A percentile compares a stretch with the other conserved stretches of the same genome.
These are phyloP conservation scores for Sericinus montela DNA, from an alignment of 2,888 invertebrate species.

Conservation along the genomic window DNA sequence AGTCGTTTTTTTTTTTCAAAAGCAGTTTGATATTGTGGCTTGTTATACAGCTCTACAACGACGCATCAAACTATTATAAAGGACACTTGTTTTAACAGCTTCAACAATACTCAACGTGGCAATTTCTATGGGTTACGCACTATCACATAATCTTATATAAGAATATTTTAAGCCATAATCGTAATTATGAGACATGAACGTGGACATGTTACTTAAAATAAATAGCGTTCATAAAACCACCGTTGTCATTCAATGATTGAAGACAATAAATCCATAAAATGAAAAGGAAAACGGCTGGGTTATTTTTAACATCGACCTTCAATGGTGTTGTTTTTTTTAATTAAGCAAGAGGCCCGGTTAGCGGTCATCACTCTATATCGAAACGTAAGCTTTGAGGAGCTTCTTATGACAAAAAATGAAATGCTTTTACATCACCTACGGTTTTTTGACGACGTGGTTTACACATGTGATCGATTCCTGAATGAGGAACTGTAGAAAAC, in stretches of 20 bases:
- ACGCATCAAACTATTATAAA: conserved; percentile 3
- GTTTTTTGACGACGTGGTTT: too few species aligned
- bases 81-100: conserved; percentile 11
- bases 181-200: conserved; percentile 12
- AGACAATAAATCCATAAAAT: conserved; percentile 24
- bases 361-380: conserved; percentile 1
- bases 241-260: conserved; percentile 34
- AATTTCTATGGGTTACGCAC: neutral
- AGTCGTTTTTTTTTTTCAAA: conserved; percentile 7
- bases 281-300: conserved; percentile 29
- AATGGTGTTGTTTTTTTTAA: conserved; percentile 10
- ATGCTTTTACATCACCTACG: too few species aligned
- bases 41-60: conserved; percentile 3
- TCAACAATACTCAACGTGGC: conserved; percentile 1
- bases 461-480: too few species aligned
- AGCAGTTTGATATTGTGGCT: conserved; percentile 15
- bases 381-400: neutral
- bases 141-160: conserved; percentile 15
- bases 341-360: conserved; percentile 2
- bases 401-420: neutral
- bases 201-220: conserved; percentile 19
- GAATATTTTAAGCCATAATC: conserved; percentile 12
- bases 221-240: conserved; percentile 30
- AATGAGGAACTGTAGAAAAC: too few species aligned
- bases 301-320: conserved; percentile 33